These are phyloP conservation scores for Aptenodytes forsteri DNA, from an alignment of 2,113 vertebrate genomes.

Conservation along the genomic window DNA sequence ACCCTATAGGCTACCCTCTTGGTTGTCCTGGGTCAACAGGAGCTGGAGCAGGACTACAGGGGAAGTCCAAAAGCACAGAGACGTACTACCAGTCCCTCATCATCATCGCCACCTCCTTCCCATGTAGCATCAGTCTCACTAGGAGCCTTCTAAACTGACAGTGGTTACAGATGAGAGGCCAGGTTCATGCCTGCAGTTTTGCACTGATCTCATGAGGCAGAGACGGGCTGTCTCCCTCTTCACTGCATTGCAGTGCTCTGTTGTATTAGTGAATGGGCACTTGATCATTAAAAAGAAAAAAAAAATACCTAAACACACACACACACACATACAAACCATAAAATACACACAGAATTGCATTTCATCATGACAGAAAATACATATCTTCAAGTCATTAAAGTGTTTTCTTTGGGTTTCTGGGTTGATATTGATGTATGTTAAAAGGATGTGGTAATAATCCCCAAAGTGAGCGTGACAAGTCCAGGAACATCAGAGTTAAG, in stretches of 20 bases:
- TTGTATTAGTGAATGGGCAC: neutral
- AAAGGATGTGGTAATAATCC: neutral
- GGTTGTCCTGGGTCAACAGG: neutral
- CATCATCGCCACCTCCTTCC: neutral
- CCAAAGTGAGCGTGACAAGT: neutral
- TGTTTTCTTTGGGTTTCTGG: conserved; percentile 7
- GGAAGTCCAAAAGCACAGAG: neutral
- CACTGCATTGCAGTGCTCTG: neutral
- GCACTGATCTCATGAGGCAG: neutral
- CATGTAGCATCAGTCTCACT: neutral
- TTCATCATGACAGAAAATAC: neutral
- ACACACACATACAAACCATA: neutral
- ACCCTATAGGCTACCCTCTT: neutral
- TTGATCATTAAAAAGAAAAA: neutral
- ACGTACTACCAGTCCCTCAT: neutral
- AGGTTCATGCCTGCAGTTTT: neutral
- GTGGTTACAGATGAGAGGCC: neutral
- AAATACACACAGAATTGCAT: conserved; percentile 2
- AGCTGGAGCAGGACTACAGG: neutral
- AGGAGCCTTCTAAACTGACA: neutral
- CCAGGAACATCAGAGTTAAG: neutral
- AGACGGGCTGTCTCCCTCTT: neutral
- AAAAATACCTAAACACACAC: neutral
- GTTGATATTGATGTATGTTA: neutral
- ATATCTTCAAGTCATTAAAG: neutral